Evolutionary conservation across 1,140 invertebrate species (phyloP).

Genomic region (Brachionus paranguensis): DNA sequence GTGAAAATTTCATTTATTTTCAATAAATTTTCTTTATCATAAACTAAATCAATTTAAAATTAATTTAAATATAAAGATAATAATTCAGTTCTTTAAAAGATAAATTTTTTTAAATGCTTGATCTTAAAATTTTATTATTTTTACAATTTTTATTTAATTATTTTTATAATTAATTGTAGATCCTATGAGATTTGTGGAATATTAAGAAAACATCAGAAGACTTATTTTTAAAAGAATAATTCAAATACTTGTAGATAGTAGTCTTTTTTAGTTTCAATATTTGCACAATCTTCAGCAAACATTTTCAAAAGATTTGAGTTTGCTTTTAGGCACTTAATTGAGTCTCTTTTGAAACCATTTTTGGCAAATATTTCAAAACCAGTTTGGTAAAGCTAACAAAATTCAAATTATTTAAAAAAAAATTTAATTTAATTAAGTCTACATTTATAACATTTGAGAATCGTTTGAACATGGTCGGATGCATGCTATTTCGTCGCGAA

Average conservation of each 20-base stretch:
- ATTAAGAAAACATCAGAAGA: neutral
- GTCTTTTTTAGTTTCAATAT: slow-evolving; percentile 5
- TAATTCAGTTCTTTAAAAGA: too few species aligned
- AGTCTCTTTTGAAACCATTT: slow-evolving; percentile 4
- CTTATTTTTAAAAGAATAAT: neutral
- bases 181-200: neutral
- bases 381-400: slow-evolving; percentile 4
- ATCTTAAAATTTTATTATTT: too few species aligned
- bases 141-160: too few species aligned
- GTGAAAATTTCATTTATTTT: too few species aligned
- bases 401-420: neutral
- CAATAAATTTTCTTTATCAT: too few species aligned
- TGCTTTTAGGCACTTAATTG: neutral
- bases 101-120: too few species aligned
- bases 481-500: neutral
- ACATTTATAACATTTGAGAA: slow-evolving; percentile 14
- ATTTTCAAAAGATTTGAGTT: neutral
- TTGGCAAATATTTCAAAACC: slow-evolving; percentile 20
- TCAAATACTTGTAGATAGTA: neutral
- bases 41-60: too few species aligned
- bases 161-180: neutral
- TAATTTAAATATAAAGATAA: too few species aligned
- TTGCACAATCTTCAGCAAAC: slow-evolving; percentile 11
- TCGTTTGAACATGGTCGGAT: slow-evolving; percentile 10
- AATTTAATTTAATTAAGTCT: neutral